A percentile compares a stretch with the other conserved stretches of the same genome.
Evolutionary conservation across 2,113 vertebrate genomes (phyloP).

Genomic region (Neolamprologus tretocephalus): DNA sequence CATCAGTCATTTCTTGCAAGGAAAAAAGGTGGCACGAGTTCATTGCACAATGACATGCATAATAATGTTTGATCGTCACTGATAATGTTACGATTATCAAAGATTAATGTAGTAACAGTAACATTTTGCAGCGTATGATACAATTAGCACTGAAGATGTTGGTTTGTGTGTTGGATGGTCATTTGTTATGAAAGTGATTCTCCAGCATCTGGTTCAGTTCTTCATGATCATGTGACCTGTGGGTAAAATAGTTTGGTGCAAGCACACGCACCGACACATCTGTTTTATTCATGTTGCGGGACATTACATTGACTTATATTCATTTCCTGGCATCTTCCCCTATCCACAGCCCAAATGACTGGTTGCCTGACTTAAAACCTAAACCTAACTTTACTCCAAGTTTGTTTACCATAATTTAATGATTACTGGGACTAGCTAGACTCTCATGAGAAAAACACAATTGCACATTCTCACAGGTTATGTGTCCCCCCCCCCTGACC

Average conservation of each 20-base stretch:
- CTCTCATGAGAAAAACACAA: neutral
- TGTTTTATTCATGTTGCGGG: neutral
- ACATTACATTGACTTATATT: neutral
- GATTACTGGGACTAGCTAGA: neutral
- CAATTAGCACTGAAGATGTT: neutral
- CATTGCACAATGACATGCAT: neutral
- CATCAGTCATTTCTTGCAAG: neutral
- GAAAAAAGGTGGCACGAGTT: neutral
- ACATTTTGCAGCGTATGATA: neutral
- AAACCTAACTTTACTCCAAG: neutral
- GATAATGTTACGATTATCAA: neutral
- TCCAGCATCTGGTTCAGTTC: slow-evolving; percentile 52
- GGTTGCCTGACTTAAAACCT: neutral
- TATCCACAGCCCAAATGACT: neutral
- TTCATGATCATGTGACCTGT: slow-evolving; percentile 31
- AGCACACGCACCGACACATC: neutral
- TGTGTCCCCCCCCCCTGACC: neutral
- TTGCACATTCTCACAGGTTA: neutral
- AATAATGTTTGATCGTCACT: neutral
- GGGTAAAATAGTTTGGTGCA: slow-evolving; percentile 13
- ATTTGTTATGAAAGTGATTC: slow-evolving; percentile 5
- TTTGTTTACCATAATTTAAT: neutral
- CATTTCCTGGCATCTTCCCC: neutral
- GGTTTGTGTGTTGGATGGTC: neutral
- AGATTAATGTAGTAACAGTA: neutral